Evolutionary conservation across 2,797 vertebrate genomes (phyloP).

Genomic region (Hephaestus fuliginosus): DNA sequence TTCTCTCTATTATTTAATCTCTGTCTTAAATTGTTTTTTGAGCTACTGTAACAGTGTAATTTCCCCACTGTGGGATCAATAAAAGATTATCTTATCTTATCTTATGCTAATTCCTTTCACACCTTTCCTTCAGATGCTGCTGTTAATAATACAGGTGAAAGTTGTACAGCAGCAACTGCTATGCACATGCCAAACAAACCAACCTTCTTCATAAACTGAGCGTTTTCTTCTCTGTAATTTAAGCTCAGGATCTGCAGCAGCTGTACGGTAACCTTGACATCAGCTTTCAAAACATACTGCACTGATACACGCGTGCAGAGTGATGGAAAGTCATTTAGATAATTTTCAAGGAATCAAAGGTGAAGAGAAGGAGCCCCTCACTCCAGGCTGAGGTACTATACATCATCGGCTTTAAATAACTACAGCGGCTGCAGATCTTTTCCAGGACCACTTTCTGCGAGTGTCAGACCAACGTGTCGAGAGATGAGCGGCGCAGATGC

Average conservation of each 20-base stretch:
- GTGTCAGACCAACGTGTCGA: conserved; percentile 16
- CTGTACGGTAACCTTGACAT: background rate
- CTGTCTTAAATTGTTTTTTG: too few relatives aligned
- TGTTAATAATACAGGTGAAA: background rate
- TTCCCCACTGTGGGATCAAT: too few relatives aligned
- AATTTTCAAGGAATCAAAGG: background rate
- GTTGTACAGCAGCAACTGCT: background rate
- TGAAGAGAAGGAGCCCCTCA: background rate
- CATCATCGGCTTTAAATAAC: conserved; percentile 2
- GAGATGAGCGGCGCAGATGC: background rate
- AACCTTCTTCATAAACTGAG: background rate
- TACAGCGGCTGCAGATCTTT: background rate
- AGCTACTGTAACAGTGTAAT: too few relatives aligned
- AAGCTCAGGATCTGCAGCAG: background rate
- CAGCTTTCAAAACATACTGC: background rate
- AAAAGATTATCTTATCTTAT: too few relatives aligned
- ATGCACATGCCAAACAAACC: background rate
- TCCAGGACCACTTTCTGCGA: background rate
- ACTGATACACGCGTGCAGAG: background rate
- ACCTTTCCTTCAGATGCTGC: background rate
- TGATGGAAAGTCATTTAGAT: conserved; percentile 43
- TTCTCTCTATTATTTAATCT: too few relatives aligned
- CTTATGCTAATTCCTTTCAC: background rate
- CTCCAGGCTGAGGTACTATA: background rate
- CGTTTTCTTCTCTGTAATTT: background rate